Conservation (phyloP, 1,140 invertebrate genomes). For the Portunus trituberculatus region DNA sequence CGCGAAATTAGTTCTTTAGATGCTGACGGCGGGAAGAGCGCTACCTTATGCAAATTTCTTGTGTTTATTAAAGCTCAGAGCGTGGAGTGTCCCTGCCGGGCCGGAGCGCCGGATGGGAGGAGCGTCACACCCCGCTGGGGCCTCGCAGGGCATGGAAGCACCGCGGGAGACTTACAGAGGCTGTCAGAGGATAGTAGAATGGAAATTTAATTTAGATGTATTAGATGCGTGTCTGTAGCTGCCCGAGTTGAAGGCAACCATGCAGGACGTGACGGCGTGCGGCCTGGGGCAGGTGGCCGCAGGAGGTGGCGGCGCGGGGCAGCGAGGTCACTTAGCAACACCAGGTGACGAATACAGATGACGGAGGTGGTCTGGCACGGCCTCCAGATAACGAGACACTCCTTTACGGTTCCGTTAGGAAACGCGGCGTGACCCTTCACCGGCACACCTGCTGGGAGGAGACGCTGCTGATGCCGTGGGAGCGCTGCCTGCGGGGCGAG, state of each 20-base stretch:
- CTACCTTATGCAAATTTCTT: conserved; percentile 51
- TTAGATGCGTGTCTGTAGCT: conserved; percentile 6
- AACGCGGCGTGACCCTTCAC: neutral
- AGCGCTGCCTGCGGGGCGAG: neutral
- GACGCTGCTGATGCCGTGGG: neutral
- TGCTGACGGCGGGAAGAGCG: conserved; percentile 60
- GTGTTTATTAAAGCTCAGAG: conserved; percentile 32
- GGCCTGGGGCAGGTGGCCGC: neutral
- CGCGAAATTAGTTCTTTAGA: conserved; percentile 64
- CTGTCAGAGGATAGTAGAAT: neutral
- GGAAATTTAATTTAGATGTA: conserved; percentile 8
- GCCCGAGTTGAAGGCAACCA: neutral
- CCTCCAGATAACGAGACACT: neutral
- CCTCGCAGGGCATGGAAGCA: neutral
- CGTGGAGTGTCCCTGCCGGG: neutral
- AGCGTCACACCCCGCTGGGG: neutral
- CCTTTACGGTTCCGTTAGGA: neutral
- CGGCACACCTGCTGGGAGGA: neutral
- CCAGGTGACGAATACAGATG: neutral
- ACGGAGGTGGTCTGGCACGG: neutral
- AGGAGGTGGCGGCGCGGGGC: neutral
- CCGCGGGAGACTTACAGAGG: neutral
- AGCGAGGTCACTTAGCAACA: neutral
- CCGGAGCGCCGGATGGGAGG: neutral
- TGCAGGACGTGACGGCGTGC: neutral